Conservation (phyloP, 2,113 vertebrate species). For the Scomber colias region DNA sequence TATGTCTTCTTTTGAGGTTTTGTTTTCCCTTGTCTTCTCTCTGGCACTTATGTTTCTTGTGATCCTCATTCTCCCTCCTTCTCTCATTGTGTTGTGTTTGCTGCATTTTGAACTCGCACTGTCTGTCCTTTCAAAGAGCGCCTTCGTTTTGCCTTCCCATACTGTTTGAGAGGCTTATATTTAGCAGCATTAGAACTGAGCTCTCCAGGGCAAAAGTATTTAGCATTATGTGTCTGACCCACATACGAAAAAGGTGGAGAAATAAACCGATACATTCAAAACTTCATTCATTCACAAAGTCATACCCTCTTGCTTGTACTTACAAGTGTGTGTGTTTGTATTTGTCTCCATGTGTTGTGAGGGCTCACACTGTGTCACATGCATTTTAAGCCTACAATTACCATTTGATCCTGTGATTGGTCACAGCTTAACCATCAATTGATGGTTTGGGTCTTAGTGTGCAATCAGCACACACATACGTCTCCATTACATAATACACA, state of each 20-base stretch:
- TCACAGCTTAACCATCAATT: conserved; percentile 17
- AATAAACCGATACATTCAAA: conserved; percentile 41
- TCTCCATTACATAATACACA: conserved; percentile 21
- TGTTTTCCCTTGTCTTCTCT: background rate
- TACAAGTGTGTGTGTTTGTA: conserved; percentile 22
- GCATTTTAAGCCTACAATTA: conserved; percentile 57
- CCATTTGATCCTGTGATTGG: conserved; percentile 57
- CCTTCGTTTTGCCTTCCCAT: conserved; percentile 23
- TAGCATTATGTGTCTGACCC: conserved; percentile 50
- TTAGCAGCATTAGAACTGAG: conserved; percentile 44
- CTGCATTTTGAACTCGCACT: conserved; percentile 18
- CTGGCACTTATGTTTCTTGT: conserved; percentile 11
- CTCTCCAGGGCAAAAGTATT: conserved; percentile 51
- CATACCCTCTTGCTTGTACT: conserved; percentile 5
- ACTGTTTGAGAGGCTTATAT: conserved; percentile 57
- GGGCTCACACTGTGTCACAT: conserved; percentile 43
- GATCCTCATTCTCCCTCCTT: conserved; percentile 2
- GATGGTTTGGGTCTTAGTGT: conserved; percentile 21
- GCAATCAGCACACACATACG: conserved; percentile 27
- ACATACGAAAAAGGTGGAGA: conserved; percentile 38
- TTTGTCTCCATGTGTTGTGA: conserved; percentile 6
- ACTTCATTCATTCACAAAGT: conserved; percentile 14
- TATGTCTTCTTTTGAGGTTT: conserved; percentile 3
- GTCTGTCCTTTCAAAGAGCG: conserved; percentile 29
- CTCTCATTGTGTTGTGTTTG: background rate